Conservation (phyloP, 2,113 vertebrate genomes). For the Cyphomyrus plagiostoma region DNA sequence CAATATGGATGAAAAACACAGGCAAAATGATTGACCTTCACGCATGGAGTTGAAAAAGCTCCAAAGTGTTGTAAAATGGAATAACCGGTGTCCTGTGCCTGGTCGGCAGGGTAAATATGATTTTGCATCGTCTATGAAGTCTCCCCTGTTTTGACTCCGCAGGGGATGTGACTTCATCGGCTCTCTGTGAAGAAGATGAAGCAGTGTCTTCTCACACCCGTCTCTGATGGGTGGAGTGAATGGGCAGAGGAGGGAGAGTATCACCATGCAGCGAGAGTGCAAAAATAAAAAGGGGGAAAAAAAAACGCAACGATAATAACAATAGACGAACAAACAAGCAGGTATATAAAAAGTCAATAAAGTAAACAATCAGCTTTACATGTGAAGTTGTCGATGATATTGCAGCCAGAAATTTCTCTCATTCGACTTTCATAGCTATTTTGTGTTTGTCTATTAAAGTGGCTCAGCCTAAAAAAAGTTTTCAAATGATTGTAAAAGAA, state of each 20-base stretch:
- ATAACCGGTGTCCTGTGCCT: background rate
- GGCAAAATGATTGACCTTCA: background rate
- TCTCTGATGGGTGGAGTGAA: conserved; percentile 29
- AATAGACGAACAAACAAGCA: conserved; percentile 18
- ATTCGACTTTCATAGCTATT: conserved; percentile 42
- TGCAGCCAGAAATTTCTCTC: conserved; percentile 51
- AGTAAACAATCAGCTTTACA: conserved; percentile 60
- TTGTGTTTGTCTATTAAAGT: conserved; percentile 43
- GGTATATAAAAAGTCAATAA: conserved; percentile 24
- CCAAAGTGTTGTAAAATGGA: background rate
- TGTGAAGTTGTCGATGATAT: conserved; percentile 73
- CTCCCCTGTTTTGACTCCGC: background rate
- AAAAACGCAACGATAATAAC: conserved; percentile 37
- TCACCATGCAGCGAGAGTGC: conserved; percentile 62
- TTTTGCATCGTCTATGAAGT: background rate
- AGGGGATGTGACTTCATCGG: background rate
- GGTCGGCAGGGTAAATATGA: background rate
- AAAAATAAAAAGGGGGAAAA: conserved; percentile 48
- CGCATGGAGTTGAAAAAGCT: background rate
- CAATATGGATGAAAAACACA: background rate
- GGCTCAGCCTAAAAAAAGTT: conserved; percentile 52
- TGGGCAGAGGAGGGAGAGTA: conserved; percentile 31
- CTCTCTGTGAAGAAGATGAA: background rate
- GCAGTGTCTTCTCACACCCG: background rate
- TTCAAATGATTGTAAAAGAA: conserved; percentile 48